Evolutionary conservation across 1,140 invertebrate genomes (phyloP), one percentile per base, ranked within the genome.

Genomic region (Elymnias hypermnestra): DNA sequence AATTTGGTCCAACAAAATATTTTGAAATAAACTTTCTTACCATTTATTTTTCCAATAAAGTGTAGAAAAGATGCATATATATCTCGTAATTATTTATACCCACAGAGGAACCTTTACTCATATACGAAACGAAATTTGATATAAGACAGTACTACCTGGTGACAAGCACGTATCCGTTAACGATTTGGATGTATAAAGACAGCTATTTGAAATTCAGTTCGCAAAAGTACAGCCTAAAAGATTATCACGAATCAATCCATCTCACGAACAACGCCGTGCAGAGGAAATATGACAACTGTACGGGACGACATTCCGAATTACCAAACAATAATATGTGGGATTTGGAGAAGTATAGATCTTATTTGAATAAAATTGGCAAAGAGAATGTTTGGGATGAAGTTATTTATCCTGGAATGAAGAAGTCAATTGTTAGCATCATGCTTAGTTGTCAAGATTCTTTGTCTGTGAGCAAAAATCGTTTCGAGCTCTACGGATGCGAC

Each of bases 251-350:
- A 82, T 94, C 94, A 0, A 92, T 97, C 57, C 96, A 98, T 81
- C 86, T 98, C 40, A 97, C 95, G 37, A 98, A 98, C 77, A 97
- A 97, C 67, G 93, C 95, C 4, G 91, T 98, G 25, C 96, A 98
- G 83, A 92, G 91, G 62, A 91, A 93, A 63, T 97, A 97, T 69
- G 90, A 88, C 64, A 95, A 93, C 69, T 90, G 74, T 61, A 68
- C 51, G 46, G 87, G 51, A 54, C 90, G 78, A 5, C 88, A 90
- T 58, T 76, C 90, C 21, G 91, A 92, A 45, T 90, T 96, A 69
- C 92, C 94, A 5, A 81, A 87, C 36, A 90, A 92, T 63, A 94
- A 94, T 67, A 96, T 94, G 94, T 98, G 96, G 96, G 91, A 93
- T 53, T 92, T 92, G 52, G 88, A 92, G 31, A 91, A 90, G 43